Percentiles rank a stretch among this genome's conserved stretches.
phyloP scores from a whole-genome alignment of 1,140 invertebrate genomes.

The Ridgeia piscesae region DNA sequence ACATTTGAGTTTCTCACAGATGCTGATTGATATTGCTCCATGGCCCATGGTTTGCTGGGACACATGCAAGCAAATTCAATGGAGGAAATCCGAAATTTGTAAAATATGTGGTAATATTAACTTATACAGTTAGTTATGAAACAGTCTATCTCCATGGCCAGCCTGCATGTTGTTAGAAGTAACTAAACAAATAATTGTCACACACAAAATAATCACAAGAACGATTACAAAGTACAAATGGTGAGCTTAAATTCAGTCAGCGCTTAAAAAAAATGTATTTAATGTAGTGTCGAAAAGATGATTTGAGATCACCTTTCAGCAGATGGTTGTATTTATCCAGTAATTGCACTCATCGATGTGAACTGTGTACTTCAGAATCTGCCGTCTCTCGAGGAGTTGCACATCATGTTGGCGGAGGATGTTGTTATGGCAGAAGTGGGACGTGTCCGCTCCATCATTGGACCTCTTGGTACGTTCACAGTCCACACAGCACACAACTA shows the following conservation, averaged over 20 bases:
- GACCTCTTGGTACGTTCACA: constrained; percentile 66
- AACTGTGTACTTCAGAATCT: constrained; percentile 63
- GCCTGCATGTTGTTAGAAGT: no score
- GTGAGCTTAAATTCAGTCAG: no score
- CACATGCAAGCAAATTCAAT: not conserved
- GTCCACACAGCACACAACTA: not conserved
- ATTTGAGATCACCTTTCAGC: not conserved
- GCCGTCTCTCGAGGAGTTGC: constrained; percentile 80
- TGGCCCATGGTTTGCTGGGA: not conserved
- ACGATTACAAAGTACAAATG: not conserved
- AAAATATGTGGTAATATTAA: not conserved
- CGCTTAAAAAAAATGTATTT: not conserved
- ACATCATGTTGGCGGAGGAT: constrained; percentile 75
- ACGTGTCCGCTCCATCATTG: constrained; percentile 71
- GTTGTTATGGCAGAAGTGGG: constrained; percentile 73
- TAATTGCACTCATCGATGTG: not conserved
- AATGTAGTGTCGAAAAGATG: not conserved
- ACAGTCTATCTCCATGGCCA: not conserved
- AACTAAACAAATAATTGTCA: no score
- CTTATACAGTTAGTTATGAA: not conserved
- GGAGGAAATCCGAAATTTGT: not conserved
- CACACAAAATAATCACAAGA: not conserved
- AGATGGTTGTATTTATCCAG: not conserved
- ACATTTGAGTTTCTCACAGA: not conserved
- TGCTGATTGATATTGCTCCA: not conserved